Percentiles rank a stretch among this genome's conserved stretches.
Evolutionary conservation across 2,797 vertebrate species (phyloP).

Genomic region (Thalassophryne amazonica): DNA sequence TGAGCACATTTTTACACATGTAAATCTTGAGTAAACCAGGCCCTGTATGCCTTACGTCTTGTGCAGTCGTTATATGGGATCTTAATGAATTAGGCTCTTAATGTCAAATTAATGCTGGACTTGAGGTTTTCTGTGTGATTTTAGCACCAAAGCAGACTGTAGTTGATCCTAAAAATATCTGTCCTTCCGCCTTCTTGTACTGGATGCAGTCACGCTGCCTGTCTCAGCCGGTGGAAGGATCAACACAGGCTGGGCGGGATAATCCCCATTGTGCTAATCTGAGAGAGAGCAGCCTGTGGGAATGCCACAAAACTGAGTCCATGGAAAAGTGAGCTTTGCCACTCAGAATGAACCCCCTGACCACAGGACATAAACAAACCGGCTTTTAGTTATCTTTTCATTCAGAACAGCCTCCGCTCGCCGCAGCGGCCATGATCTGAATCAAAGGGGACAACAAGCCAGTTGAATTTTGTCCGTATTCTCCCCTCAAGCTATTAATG

Average conservation of each 20-base stretch:
- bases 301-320: conserved; percentile 44
- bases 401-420: conserved; percentile 43
- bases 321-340: conserved; percentile 46
- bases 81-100: neutral
- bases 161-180: neutral
- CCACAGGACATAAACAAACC: conserved; percentile 45
- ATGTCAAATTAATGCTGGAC: neutral
- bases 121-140: neutral
- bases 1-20: too few species aligned
- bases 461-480: conserved; percentile 45
- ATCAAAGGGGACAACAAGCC: conserved; percentile 60
- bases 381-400: conserved; percentile 37
- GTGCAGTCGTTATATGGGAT: too few species aligned
- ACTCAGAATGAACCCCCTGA: conserved; percentile 26
- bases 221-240: conserved; percentile 45
- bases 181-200: conserved; percentile 16
- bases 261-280: conserved; percentile 73
- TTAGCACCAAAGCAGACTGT: neutral
- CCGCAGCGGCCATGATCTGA: conserved; percentile 37
- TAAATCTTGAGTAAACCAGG: too few species aligned
- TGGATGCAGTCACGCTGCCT: conserved; percentile 21
- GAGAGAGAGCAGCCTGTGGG: conserved; percentile 60
- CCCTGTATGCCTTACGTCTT: too few species aligned
- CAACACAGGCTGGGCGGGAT: conserved; percentile 58
- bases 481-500: conserved; percentile 33